phyloP scores from a whole-genome alignment of 2,797 vertebrate genomes.

The Danionella dracula region DNA sequence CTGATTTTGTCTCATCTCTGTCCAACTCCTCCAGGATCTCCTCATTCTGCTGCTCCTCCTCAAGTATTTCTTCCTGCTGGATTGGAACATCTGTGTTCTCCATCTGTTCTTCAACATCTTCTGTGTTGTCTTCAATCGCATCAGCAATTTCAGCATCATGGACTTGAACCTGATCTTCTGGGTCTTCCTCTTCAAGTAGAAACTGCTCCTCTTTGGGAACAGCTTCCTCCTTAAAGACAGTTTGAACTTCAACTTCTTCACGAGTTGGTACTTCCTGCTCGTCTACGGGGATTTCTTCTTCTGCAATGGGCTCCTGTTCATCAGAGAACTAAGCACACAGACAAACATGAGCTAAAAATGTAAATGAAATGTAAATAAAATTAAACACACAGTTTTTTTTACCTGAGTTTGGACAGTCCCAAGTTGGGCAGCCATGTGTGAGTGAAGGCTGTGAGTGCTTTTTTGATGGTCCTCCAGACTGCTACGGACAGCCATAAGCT shows the following conservation, averaged over 20 bases:
- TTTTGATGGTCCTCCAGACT: conserved; percentile 51
- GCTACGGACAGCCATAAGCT: conserved; percentile 40
- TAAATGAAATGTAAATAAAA: neutral
- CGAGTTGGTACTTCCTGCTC: conserved; percentile 3
- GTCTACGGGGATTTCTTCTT: conserved; percentile 3
- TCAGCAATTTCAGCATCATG: neutral
- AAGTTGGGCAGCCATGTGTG: conserved; percentile 40
- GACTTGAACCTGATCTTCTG: neutral
- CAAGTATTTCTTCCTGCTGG: neutral
- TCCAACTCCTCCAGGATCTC: neutral
- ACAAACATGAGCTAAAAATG: neutral
- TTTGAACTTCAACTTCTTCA: neutral
- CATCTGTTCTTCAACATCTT: neutral
- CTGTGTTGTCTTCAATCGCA: neutral
- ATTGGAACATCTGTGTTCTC: neutral
- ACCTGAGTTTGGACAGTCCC: conserved; percentile 42
- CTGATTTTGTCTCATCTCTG: no score
- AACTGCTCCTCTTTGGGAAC: neutral
- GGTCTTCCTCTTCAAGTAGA: neutral
- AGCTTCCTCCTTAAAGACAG: neutral
- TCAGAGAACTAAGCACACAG: neutral
- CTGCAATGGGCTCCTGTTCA: conserved; percentile 1
- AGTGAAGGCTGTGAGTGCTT: conserved; percentile 40
- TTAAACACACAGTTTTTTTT: neutral
- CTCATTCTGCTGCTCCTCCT: neutral